phyloP scores from a whole-genome alignment of 2,888 invertebrate genomes.

The Panopea generosa region DNA sequence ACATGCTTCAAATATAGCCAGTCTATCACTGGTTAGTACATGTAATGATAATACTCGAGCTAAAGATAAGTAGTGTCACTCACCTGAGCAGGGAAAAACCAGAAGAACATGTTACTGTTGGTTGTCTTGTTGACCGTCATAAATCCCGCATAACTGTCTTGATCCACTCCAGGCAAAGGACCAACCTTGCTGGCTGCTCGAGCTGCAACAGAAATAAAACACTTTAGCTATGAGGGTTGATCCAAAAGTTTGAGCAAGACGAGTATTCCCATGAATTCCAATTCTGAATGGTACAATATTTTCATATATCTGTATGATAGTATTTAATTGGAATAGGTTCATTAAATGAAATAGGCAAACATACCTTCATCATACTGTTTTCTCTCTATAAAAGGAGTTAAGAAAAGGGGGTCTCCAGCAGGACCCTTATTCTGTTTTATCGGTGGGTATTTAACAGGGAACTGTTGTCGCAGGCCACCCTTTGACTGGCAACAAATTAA shows the following conservation, averaged over 20 bases:
- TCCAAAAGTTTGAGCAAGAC: no score
- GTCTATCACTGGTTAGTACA: no score
- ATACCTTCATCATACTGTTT: constrained; percentile 89
- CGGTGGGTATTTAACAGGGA: constrained; percentile 68
- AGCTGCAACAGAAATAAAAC: constrained; percentile 84
- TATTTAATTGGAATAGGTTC: no score
- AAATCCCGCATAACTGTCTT: constrained; percentile 91
- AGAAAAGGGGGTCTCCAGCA: constrained; percentile 89
- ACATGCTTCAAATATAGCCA: no score
- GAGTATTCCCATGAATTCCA: no score
- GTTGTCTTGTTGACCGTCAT: constrained; percentile 92
- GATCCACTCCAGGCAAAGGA: constrained; percentile 82
- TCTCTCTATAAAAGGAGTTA: constrained; percentile 91
- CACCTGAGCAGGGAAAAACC: constrained; percentile 94
- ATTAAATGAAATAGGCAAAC: no score
- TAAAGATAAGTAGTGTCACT: no score
- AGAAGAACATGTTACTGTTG: constrained; percentile 95
- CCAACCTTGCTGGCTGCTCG: constrained; percentile 84
- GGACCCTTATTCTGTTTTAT: constrained; percentile 74
- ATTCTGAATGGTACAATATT: no score
- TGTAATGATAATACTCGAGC: no score
- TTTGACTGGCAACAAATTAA: constrained; percentile 11
- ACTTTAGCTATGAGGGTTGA: no score
- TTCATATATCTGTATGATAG: no score
- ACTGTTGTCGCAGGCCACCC: constrained; percentile 66